These are phyloP conservation scores for Drosophila acutilabella DNA, from an alignment of 2,888 invertebrate genomes.

Conservation along the genomic window DNA sequence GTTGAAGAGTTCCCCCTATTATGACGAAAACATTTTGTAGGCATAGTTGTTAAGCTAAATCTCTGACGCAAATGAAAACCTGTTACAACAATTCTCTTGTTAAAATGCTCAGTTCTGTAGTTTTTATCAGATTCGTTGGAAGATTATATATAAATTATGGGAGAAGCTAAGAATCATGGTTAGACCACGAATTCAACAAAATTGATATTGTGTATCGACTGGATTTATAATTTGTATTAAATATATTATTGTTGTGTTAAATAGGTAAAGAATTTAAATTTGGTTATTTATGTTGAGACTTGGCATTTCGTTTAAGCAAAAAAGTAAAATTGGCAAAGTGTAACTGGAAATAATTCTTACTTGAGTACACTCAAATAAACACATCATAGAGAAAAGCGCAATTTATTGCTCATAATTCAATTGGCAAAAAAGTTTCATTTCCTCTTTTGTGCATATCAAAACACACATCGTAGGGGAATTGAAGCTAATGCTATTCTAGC, in stretches of 20 bases:
- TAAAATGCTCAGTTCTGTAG: neutral
- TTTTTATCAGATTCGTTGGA: neutral
- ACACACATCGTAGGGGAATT: conserved; percentile 13
- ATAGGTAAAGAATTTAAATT: too few relatives aligned
- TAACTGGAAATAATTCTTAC: neutral
- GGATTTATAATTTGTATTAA: too few relatives aligned
- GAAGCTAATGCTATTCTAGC: conserved; percentile 1
- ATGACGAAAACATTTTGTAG: neutral
- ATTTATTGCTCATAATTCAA: conserved; percentile 64
- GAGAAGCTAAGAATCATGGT: neutral
- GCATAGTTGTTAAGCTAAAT: neutral
- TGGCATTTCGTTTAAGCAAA: too few relatives aligned
- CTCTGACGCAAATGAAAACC: conserved; percentile 7
- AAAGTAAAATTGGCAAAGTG: too few relatives aligned
- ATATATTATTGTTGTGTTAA: too few relatives aligned
- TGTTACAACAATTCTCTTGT: neutral
- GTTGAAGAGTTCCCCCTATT: neutral
- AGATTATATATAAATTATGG: neutral
- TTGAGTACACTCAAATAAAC: conserved; percentile 18
- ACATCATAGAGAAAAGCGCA: conserved; percentile 37
- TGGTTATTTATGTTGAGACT: too few relatives aligned
- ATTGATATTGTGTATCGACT: neutral
- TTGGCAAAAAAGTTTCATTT: conserved; percentile 58
- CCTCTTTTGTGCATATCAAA: conserved; percentile 41
- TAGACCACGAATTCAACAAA: neutral